phyloP scores from a whole-genome alignment of 2,888 invertebrate species.

The Arge pagana region DNA sequence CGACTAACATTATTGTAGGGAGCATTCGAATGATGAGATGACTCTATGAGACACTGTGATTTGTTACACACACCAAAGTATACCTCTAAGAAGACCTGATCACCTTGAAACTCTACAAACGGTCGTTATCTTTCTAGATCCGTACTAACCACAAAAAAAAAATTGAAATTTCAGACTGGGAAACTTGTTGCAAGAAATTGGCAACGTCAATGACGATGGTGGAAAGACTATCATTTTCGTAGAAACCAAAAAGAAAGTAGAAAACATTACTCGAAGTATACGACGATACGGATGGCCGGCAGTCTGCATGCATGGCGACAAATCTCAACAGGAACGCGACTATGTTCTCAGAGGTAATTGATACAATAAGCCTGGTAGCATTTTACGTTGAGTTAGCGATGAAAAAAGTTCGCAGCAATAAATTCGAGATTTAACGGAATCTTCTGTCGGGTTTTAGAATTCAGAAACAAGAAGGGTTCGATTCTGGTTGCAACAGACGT shows the following conservation, averaged over 20 bases:
- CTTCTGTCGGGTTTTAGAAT: conserved; percentile 63
- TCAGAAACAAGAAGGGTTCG: conserved; percentile 82
- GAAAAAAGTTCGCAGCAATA: not conserved
- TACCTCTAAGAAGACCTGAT: conserved; percentile 57
- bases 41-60: conserved; percentile 47
- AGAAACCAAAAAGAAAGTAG: conserved; percentile 94
- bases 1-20: too few species aligned
- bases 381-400: too few species aligned
- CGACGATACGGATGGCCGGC: conserved; percentile 79
- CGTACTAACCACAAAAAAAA: conserved; percentile 27
- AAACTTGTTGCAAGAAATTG: conserved; percentile 78
- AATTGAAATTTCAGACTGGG: conserved; percentile 65
- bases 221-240: conserved; percentile 96
- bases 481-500: conserved; percentile 98
- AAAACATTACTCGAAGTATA: conserved; percentile 82
- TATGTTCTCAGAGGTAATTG: conserved; percentile 75
- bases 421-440: not conserved
- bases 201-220: conserved; percentile 76
- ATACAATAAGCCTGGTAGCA: too few species aligned
- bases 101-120: not conserved
- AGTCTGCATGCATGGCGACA: conserved; percentile 95
- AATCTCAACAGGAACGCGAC: conserved; percentile 92
- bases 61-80: conserved; percentile 29
- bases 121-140: not conserved
- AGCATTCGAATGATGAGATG: conserved; percentile 46